phyloP scores from a whole-genome alignment of 2,888 invertebrate genomes.

The Mythimna lalbum region DNA sequence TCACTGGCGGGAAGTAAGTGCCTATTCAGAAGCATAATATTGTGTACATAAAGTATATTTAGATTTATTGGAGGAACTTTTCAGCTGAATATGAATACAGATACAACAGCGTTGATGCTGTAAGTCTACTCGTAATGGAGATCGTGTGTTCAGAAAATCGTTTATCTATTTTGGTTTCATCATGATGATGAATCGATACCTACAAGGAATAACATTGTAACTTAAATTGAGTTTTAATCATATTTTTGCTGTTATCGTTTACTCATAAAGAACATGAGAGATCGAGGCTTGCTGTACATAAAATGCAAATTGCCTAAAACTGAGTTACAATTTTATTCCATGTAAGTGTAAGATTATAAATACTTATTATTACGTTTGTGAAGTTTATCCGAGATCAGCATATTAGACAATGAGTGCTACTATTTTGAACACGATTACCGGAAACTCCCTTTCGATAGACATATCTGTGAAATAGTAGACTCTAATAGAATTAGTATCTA shows the following conservation, averaged over 20 bases:
- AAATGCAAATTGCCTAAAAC: too few relatives aligned
- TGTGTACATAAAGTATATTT: neutral
- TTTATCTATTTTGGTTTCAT: neutral
- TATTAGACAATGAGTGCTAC: too few relatives aligned
- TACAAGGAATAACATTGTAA: too few relatives aligned
- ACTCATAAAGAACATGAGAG: too few relatives aligned
- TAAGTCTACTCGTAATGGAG: neutral
- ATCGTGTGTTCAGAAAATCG: neutral
- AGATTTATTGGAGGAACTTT: neutral
- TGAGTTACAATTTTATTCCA: too few relatives aligned
- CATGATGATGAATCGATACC: neutral
- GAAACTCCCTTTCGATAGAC: neutral
- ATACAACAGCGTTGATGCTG: neutral
- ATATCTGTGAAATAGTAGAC: neutral
- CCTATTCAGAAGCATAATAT: neutral
- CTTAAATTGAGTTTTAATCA: too few relatives aligned
- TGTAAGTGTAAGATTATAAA: neutral
- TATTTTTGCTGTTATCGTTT: too few relatives aligned
- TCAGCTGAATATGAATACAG: too few relatives aligned
- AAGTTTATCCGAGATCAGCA: neutral
- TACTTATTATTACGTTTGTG: neutral
- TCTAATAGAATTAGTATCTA: neutral
- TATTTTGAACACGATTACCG: neutral
- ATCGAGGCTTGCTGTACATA: too few relatives aligned
- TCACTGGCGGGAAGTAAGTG: conserved; percentile 96